These are phyloP conservation scores for Autographa gamma DNA, from an alignment of 2,888 invertebrate genomes.

Conservation along the genomic window DNA sequence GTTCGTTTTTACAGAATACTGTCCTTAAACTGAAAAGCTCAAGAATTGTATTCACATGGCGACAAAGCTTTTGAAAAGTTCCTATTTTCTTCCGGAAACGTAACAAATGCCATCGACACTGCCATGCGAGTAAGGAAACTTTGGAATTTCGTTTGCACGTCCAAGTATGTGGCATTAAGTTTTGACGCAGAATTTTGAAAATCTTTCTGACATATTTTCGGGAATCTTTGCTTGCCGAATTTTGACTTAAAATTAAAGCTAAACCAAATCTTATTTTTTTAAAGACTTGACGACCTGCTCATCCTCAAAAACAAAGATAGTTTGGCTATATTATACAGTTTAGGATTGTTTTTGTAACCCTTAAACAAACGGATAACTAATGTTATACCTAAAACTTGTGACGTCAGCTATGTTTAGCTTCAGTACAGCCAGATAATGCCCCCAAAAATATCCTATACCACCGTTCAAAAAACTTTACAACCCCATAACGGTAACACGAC, in stretches of 20 bases:
- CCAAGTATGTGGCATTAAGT: slow-evolving; percentile 16
- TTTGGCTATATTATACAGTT: too few species aligned
- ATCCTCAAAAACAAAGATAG: too few species aligned
- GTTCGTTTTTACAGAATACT: not conserved
- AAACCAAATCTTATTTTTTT: too few species aligned
- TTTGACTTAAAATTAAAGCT: too few species aligned
- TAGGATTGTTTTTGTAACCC: too few species aligned
- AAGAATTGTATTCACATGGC: slow-evolving; percentile 11
- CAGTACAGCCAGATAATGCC: too few species aligned
- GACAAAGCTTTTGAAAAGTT: slow-evolving; percentile 16
- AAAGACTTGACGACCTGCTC: too few species aligned
- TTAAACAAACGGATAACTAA: too few species aligned
- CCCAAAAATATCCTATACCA: not conserved
- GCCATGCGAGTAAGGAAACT: slow-evolving; percentile 30
- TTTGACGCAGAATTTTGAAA: not conserved
- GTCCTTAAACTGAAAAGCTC: not conserved
- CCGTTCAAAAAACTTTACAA: not conserved
- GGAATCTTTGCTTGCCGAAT: too few species aligned
- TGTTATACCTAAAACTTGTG: too few species aligned
- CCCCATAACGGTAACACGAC: not conserved
- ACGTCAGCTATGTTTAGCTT: too few species aligned
- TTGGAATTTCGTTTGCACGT: slow-evolving; percentile 33
- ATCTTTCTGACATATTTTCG: too few species aligned
- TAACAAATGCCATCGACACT: slow-evolving; percentile 23
- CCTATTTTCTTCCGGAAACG: slow-evolving; percentile 15